phyloP scores from a whole-genome alignment of 2,797 vertebrate species.

The Chaunax sp. region DNA sequence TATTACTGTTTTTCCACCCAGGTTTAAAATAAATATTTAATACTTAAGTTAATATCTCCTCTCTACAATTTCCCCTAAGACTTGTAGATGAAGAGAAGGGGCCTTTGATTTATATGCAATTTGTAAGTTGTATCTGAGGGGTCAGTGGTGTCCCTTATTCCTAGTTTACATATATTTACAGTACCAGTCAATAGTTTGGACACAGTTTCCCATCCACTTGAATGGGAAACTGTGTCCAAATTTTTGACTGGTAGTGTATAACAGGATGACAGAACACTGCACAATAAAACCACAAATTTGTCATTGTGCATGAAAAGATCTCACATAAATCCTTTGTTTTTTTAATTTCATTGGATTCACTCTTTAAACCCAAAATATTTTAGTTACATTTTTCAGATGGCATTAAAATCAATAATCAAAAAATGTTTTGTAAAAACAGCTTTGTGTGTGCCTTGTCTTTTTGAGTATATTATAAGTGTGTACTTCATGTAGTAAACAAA shows the following conservation, averaged over 20 bases:
- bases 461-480: neutral
- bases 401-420: slow-evolving; percentile 24
- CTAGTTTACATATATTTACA: too few species aligned
- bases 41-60: neutral
- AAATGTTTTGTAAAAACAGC: slow-evolving; percentile 4
- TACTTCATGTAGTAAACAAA: too few species aligned
- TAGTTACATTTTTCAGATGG: slow-evolving; percentile 20
- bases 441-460: slow-evolving; percentile 3
- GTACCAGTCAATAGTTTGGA: too few species aligned
- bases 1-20: slow-evolving; percentile 13
- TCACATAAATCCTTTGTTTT: too few species aligned
- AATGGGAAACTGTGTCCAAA: too few species aligned
- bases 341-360: slow-evolving; percentile 15
- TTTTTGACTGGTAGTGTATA: too few species aligned
- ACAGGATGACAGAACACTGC: too few species aligned
- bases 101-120: neutral
- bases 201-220: too few species aligned
- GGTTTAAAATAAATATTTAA: neutral
- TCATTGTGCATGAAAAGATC: too few species aligned
- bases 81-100: neutral
- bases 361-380: slow-evolving; percentile 22
- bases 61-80: neutral
- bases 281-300: too few species aligned
- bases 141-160: neutral
- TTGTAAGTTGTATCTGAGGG: neutral